Evolutionary conservation across 2,797 vertebrate genomes (phyloP), one percentile per base, ranked within the genome.

Genomic region (Heteromormyrus szaboi): DNA sequence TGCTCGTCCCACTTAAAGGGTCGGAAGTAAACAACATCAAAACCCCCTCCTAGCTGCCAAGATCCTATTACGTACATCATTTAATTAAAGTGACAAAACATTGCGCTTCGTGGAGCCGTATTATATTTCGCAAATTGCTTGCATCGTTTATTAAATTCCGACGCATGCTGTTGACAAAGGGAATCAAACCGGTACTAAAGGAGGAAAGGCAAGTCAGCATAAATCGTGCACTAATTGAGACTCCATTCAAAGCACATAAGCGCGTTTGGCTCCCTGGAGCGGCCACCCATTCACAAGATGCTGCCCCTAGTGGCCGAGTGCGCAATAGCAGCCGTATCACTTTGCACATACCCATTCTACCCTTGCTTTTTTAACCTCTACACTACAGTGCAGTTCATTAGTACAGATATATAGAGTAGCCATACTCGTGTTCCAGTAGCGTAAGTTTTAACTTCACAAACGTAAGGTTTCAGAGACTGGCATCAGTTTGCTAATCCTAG

Each of bases 11-110:
- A 91, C 93, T 94, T 72, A 87, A 25, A 29, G 25, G 88, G 59
- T 92, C 88, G 91, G 91, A 93, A 93, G 92, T 92, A 93, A 94
- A 94, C 93, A 93, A 87, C 92, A 91, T 91, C 72, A 90, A 92
- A 93, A 91, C 91, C 91, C 91, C 88, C 76, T 89, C 85, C 53
- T 53, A 56, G 54, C 90, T 91, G 90, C 91, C 92, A 93, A 91
- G 92, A 89, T 93, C 91, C 89, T 90, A 92, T 89, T 88, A 90
- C 87, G 90, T 89, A 89, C 90, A 90, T 89, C 86, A 85, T 89
- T 89, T 91, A 92, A 92, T 91, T 92, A 91, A 88, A 92, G 92
- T 89, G 90, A 94, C 91, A 93, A 91, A 62, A 92, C 88, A 89
- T 91, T 89, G 89, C 89, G 91, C 92, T 92, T 92, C 88, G 90